These are phyloP conservation scores for Eptatretus burgeri DNA, from an alignment of 2,113 vertebrate species.

Conservation along the genomic window DNA sequence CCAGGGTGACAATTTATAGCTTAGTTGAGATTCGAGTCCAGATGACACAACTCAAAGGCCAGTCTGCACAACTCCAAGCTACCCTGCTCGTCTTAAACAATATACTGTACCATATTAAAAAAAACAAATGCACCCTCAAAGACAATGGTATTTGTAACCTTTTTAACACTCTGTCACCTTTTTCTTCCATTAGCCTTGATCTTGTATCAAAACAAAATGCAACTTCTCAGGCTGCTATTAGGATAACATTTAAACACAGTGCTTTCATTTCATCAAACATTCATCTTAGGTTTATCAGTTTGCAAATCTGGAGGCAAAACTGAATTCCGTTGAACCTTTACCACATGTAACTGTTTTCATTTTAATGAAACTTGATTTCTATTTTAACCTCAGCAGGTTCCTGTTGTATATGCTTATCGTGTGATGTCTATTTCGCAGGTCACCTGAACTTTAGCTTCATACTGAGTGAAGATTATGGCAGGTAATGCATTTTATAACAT, in stretches of 20 bases:
- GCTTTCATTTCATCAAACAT: neutral
- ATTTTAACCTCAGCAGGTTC: neutral
- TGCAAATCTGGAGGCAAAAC: neutral
- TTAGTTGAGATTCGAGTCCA: too few species aligned
- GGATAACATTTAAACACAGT: neutral
- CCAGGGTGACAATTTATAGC: too few species aligned
- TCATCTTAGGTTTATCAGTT: neutral
- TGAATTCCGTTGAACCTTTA: neutral
- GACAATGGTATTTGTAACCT: too few species aligned
- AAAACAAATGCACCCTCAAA: too few species aligned
- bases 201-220: too few species aligned
- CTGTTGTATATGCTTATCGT: neutral
- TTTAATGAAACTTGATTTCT: neutral
- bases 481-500: neutral
- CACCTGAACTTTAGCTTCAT: constrained; percentile 4
- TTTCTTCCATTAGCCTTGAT: too few species aligned
- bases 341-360: neutral
- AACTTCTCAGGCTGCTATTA: too few species aligned
- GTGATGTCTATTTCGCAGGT: neutral
- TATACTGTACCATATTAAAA: too few species aligned
- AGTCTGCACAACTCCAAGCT: too few species aligned
- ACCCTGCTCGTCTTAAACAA: too few species aligned
- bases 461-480: constrained; percentile 3
- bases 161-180: too few species aligned
- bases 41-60: too few species aligned